Conservation (phyloP, 2,888 invertebrate species). For the Heliothis peltigera region DNA sequence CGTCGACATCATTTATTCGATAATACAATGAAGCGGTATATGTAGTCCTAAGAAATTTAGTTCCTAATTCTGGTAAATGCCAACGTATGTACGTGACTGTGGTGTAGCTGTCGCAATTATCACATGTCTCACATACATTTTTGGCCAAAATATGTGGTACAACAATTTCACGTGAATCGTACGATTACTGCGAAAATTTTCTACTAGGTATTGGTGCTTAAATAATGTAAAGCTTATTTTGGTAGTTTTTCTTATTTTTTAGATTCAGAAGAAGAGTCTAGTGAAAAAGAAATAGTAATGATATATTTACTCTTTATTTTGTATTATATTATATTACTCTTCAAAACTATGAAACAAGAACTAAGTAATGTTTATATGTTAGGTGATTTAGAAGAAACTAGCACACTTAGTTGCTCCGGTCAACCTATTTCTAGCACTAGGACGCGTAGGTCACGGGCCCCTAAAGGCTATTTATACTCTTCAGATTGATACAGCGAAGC, state of each 20-base stretch:
- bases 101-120: constrained; percentile 29
- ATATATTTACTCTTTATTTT: too few relatives aligned
- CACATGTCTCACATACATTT: constrained; percentile 23
- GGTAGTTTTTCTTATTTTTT: too few relatives aligned
- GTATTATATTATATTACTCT: too few relatives aligned
- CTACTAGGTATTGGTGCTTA: background rate
- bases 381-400: background rate
- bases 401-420: background rate
- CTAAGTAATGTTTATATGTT: background rate
- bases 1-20: background rate
- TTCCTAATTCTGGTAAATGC: constrained; percentile 29
- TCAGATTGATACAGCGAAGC: background rate
- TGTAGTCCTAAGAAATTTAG: constrained; percentile 4
- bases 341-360: background rate
- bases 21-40: constrained; percentile 13
- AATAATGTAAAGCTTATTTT: background rate
- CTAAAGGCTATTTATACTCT: constrained; percentile 19
- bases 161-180: constrained; percentile 11
- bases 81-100: constrained; percentile 31
- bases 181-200: background rate
- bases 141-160: constrained; percentile 21
- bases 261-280: too few relatives aligned
- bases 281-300: too few relatives aligned
- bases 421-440: constrained; percentile 10
- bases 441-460: background rate